A percentile compares a stretch with the other conserved stretches of the same genome.
Conservation (phyloP, 2,797 vertebrate genomes). For the Phoebastria nigripes region DNA sequence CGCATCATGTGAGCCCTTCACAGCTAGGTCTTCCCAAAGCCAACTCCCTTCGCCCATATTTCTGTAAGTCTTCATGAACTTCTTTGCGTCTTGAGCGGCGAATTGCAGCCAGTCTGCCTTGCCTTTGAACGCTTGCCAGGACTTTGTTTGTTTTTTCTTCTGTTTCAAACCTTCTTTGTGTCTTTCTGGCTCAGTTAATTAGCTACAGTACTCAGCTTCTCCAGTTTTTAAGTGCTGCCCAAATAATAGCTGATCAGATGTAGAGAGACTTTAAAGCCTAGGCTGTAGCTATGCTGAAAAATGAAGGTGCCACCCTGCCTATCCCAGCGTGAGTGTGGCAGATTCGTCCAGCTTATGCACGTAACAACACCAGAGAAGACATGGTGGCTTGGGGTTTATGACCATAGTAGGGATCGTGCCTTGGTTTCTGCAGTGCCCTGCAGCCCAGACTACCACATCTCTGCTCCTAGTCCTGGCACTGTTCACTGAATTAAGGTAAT, state of each 20-base stretch:
- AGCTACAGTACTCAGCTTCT: background rate
- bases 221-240: background rate
- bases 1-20: background rate
- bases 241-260: background rate
- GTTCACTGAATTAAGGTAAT: background rate
- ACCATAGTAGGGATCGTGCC: background rate
- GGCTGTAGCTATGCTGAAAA: background rate
- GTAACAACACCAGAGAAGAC: background rate
- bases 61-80: background rate
- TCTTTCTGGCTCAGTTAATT: background rate
- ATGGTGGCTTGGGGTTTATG: background rate
- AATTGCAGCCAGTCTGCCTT: background rate
- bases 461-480: background rate
- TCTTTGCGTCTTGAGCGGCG: rapidly evolving
- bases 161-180: slow-evolving; percentile 14
- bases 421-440: background rate
- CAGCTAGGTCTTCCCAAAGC: background rate
- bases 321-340: background rate
- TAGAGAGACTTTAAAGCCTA: background rate
- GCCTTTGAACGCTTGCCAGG: background rate
- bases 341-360: background rate
- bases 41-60: background rate
- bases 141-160: slow-evolving; percentile 34
- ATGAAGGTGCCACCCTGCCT: background rate
- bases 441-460: background rate